Evolutionary conservation across 1,140 invertebrate species (phyloP).

Genomic region (Adoxophyes honmai): DNA sequence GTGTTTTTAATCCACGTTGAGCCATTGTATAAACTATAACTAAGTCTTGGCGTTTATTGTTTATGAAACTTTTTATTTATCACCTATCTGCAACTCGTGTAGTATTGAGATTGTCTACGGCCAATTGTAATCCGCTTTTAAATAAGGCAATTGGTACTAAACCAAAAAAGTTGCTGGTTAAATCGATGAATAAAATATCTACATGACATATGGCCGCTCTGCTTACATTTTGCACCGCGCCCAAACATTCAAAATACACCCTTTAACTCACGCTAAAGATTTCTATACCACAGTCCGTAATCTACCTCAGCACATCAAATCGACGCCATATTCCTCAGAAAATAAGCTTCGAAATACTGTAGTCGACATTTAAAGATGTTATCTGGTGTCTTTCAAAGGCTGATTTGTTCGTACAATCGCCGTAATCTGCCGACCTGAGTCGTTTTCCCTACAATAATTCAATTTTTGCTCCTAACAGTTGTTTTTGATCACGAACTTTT

Average conservation of each 20-base stretch:
- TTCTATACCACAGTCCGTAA: not conserved
- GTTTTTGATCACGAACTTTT: no score
- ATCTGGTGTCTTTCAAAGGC: constrained; percentile 3
- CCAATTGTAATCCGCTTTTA: no score
- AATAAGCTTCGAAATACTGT: not conserved
- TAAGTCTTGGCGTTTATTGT: no score
- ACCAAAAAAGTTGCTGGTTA: no score
- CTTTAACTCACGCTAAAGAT: not conserved
- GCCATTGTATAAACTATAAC: no score
- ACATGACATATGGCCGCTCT: not conserved
- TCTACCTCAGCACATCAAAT: not conserved
- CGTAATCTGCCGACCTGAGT: not conserved
- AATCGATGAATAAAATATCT: no score
- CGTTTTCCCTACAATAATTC: not conserved
- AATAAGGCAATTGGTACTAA: no score
- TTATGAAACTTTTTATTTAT: no score
- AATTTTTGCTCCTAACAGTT: not conserved
- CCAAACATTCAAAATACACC: not conserved
- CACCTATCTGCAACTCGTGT: no score
- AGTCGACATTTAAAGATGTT: not conserved
- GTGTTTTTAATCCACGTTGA: no score
- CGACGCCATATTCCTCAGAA: not conserved
- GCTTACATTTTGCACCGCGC: not conserved
- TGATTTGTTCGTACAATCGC: not conserved
- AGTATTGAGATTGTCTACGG: no score